phyloP scores from a whole-genome alignment of 2,797 vertebrate species.

The Pantherophis vulpinus region DNA sequence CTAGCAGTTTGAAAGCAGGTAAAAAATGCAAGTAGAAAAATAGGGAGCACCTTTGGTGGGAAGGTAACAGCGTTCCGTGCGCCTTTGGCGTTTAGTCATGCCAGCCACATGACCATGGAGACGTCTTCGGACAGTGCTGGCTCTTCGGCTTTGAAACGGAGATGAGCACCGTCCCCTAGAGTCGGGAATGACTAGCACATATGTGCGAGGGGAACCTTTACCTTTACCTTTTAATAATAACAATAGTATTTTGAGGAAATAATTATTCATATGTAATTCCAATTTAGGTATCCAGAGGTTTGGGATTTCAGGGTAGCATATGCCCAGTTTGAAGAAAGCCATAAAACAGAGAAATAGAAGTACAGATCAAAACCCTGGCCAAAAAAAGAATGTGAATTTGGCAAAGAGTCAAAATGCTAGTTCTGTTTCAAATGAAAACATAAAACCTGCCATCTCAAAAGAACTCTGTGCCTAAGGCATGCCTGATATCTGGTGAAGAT shows the following conservation, averaged over 20 bases:
- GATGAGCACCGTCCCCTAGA: no score
- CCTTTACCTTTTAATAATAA: no score
- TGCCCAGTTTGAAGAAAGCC: neutral
- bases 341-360: neutral
- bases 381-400: neutral
- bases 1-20: no score
- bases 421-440: neutral
- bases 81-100: no score
- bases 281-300: neutral
- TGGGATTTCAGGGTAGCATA: neutral
- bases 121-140: no score
- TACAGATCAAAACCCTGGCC: neutral
- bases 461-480: neutral
- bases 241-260: neutral
- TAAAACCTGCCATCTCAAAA: neutral
- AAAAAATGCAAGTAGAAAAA: no score
- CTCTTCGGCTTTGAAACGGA: no score
- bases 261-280: neutral
- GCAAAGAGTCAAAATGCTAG: neutral
- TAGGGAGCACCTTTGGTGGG: no score
- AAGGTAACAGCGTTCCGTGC: no score
- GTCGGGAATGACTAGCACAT: no score
- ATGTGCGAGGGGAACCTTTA: no score
- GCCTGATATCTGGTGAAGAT: neutral
- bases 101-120: no score